Conservation (phyloP, 2,113 vertebrate species). For the Cheilinus undulatus region DNA sequence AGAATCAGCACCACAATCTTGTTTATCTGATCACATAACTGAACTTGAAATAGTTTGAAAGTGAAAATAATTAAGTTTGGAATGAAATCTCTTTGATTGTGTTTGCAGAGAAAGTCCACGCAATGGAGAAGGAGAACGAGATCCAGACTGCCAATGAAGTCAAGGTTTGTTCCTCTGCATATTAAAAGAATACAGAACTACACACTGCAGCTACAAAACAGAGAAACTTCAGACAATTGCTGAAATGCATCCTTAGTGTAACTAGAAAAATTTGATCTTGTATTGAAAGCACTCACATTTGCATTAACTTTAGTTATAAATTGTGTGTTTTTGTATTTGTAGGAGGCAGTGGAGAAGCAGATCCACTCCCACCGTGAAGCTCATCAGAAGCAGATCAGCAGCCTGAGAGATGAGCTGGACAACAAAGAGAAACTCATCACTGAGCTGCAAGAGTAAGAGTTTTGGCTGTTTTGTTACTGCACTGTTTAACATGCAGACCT, state of each 20-base stretch:
- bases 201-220: too few relatives aligned
- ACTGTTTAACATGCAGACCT: too few relatives aligned
- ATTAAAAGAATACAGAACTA: not conserved
- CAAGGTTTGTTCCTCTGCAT: conserved; percentile 80
- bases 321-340: conserved; percentile 9
- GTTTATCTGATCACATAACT: not conserved
- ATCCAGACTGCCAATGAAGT: conserved; percentile 98
- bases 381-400: conserved; percentile 97
- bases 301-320: not conserved
- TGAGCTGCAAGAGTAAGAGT: conserved; percentile 95
- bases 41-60: not conserved
- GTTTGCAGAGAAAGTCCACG: conserved; percentile 92
- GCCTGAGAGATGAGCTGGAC: conserved; percentile 95
- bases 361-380: conserved; percentile 96
- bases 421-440: conserved; percentile 96
- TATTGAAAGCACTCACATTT: too few relatives aligned
- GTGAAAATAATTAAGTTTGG: not conserved
- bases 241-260: not conserved
- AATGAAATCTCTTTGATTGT: not conserved
- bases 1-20: not conserved
- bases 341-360: conserved; percentile 98
- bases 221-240: too few relatives aligned
- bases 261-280: too few relatives aligned
- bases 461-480: too few relatives aligned
- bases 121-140: conserved; percentile 97